Conservation (phyloP, 2,113 vertebrate species). For the Symphodus melops region DNA sequence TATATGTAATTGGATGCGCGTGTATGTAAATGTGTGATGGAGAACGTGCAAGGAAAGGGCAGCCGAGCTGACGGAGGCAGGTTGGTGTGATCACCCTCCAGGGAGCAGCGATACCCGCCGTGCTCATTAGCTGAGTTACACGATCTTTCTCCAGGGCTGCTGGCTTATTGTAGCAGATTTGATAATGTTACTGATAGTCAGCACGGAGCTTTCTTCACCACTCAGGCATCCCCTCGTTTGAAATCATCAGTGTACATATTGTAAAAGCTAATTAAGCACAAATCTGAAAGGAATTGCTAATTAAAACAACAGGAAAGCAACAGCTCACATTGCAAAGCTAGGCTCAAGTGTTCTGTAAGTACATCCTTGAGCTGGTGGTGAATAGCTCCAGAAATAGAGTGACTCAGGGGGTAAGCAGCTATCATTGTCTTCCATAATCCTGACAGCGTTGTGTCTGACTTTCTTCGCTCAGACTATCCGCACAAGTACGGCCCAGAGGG, state of each 20-base stretch:
- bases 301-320: slow-evolving; percentile 49
- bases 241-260: slow-evolving; percentile 64
- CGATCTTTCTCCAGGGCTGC: slow-evolving; percentile 55
- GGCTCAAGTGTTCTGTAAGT: slow-evolving; percentile 69
- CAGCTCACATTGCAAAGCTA: slow-evolving; percentile 56
- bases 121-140: slow-evolving; percentile 71
- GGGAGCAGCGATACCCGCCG: slow-evolving; percentile 51
- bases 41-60: slow-evolving; percentile 50
- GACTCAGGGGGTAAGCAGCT: slow-evolving; percentile 75
- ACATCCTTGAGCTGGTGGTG: slow-evolving; percentile 71
- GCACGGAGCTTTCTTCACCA: slow-evolving; percentile 44
- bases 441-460: slow-evolving; percentile 69
- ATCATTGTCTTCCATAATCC: slow-evolving; percentile 74
- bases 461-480: slow-evolving; percentile 88
- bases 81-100: slow-evolving; percentile 45
- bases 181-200: slow-evolving; percentile 44
- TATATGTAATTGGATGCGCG: slow-evolving; percentile 39
- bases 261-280: slow-evolving; percentile 59
- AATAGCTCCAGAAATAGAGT: slow-evolving; percentile 72
- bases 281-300: slow-evolving; percentile 60
- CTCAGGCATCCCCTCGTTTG: slow-evolving; percentile 47
- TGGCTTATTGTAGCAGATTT: slow-evolving; percentile 57
- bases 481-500: slow-evolving; percentile 97
- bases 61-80: slow-evolving; percentile 45
- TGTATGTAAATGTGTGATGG: slow-evolving; percentile 36